phyloP scores from a whole-genome alignment of 2,797 vertebrate genomes.

The Mus spretus region DNA sequence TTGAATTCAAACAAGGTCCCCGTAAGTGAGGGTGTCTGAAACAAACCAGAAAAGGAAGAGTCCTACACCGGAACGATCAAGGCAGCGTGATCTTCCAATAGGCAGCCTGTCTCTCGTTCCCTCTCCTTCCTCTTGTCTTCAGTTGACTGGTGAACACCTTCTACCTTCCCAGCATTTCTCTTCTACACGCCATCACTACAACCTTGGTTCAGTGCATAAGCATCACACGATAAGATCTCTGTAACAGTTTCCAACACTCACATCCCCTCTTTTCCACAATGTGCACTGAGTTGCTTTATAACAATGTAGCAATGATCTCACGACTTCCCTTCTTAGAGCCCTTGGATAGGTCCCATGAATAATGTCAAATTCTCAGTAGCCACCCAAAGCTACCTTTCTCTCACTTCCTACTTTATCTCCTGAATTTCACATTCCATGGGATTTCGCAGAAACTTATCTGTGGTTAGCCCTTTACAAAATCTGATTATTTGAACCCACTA shows the following conservation, averaged over 20 bases:
- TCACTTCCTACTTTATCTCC: not conserved
- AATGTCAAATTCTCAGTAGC: not conserved
- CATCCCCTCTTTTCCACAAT: not conserved
- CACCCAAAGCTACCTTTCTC: not conserved
- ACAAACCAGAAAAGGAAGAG: not conserved
- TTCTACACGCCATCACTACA: not conserved
- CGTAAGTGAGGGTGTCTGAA: slow-evolving; percentile 3
- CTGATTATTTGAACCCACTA: not conserved
- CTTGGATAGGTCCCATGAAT: slow-evolving; percentile 15
- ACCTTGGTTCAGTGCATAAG: slow-evolving; percentile 9
- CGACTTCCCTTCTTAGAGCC: not conserved
- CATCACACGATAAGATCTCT: slow-evolving; percentile 4
- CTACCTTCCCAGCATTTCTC: not conserved
- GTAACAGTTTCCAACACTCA: not conserved
- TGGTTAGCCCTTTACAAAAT: not conserved
- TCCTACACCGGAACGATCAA: not conserved
- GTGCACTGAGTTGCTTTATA: not conserved
- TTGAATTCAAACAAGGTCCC: slow-evolving; percentile 2
- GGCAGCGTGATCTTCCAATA: not conserved
- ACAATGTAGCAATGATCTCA: not conserved
- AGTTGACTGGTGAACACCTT: not conserved
- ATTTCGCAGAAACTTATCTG: not conserved
- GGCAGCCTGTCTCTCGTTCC: not conserved
- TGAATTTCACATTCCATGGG: not conserved
- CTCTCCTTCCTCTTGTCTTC: not conserved